phyloP scores from a whole-genome alignment of 1,140 invertebrate species.

The Centruroides sculpturatus region DNA sequence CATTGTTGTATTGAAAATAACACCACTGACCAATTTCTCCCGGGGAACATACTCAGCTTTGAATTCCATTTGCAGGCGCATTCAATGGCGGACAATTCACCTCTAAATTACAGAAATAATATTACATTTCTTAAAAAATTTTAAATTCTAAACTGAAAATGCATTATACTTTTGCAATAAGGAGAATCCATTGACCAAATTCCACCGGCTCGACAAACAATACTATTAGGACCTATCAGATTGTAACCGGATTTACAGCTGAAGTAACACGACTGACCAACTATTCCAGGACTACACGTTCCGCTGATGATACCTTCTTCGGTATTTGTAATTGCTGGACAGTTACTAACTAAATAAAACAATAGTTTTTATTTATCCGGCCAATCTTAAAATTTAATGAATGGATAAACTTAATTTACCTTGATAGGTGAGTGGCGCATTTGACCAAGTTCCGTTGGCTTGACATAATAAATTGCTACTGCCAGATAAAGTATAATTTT shows the following conservation, averaged over 20 bases:
- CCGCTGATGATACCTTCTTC: background rate
- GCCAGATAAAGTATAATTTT: constrained; percentile 30
- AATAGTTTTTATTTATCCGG: too few species aligned
- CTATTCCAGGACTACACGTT: background rate
- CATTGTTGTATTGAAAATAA: constrained; percentile 7
- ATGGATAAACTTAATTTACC: background rate
- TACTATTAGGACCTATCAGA: constrained; percentile 5
- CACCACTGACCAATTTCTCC: constrained; percentile 9
- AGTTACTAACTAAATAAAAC: too few species aligned
- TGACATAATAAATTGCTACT: constrained; percentile 29
- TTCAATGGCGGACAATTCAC: constrained; percentile 1
- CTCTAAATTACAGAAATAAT: too few species aligned
- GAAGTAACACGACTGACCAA: constrained; percentile 9
- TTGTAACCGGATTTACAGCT: constrained; percentile 9
- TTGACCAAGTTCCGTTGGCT: constrained; percentile 30
- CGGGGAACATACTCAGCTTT: background rate
- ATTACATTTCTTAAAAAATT: too few species aligned
- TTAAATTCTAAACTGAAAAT: too few species aligned
- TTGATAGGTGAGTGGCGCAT: constrained; percentile 8
- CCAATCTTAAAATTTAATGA: too few species aligned
- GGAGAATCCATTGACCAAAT: constrained; percentile 8
- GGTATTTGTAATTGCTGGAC: too few species aligned
- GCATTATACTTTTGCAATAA: constrained; percentile 2
- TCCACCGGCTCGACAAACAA: constrained; percentile 10
- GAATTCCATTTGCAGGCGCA: background rate